These are phyloP conservation scores for Pimpla rufipes DNA, from an alignment of 2,888 invertebrate species.

Conservation along the genomic window DNA sequence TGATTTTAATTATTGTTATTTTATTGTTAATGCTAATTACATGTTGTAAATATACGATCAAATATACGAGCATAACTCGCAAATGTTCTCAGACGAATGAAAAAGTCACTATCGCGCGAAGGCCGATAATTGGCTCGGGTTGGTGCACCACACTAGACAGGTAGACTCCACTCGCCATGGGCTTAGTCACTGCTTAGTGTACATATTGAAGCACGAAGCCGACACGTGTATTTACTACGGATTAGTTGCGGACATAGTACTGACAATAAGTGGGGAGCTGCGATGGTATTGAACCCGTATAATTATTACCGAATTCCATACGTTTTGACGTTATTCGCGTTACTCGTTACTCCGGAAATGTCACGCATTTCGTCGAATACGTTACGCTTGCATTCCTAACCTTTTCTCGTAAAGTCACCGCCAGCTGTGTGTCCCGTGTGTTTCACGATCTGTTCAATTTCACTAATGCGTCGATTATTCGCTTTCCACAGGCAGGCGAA, in stretches of 20 bases:
- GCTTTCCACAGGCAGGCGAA: slow-evolving; percentile 84
- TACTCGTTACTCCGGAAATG: background rate
- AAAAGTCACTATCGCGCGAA: too few relatives aligned
- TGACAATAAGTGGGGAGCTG: slow-evolving; percentile 53
- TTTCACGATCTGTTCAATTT: background rate
- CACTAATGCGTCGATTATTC: slow-evolving; percentile 27
- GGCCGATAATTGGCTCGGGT: slow-evolving; percentile 11
- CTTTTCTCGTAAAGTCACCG: slow-evolving; percentile 39
- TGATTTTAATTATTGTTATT: too few relatives aligned
- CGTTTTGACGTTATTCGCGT: background rate
- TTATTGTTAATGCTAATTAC: too few relatives aligned
- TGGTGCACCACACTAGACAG: slow-evolving; percentile 16
- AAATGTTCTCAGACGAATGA: too few relatives aligned
- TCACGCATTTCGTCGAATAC: background rate
- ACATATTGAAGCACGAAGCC: slow-evolving; percentile 35
- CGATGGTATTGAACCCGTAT: slow-evolving; percentile 55
- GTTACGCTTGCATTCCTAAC: slow-evolving; percentile 46
- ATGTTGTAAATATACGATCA: too few relatives aligned
- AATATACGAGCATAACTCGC: too few relatives aligned
- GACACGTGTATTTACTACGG: slow-evolving; percentile 51
- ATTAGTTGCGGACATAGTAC: slow-evolving; percentile 21
- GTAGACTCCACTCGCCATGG: slow-evolving; percentile 5
- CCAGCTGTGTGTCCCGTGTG: slow-evolving; percentile 47
- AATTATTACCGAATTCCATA: background rate
- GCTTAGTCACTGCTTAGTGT: slow-evolving; percentile 30